These are phyloP conservation scores for Epinotia brunnichana DNA, from an alignment of 2,888 invertebrate genomes.

Conservation along the genomic window DNA sequence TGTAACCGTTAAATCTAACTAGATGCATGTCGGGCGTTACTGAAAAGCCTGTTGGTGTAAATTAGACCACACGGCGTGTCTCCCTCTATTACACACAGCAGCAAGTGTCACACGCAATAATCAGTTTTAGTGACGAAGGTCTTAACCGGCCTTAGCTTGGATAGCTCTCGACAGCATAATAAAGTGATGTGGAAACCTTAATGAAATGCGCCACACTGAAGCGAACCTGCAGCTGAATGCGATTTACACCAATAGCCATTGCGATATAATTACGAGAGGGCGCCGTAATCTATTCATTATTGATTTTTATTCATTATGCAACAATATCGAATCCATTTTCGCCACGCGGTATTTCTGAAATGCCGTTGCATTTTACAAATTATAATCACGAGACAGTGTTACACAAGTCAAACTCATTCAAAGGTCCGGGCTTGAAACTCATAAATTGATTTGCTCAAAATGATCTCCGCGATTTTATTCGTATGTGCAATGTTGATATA, in stretches of 20 bases:
- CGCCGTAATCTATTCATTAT: slow-evolving; percentile 26
- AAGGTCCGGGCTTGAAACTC: too few relatives aligned
- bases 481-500: too few relatives aligned
- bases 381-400: background rate
- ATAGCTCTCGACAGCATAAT: slow-evolving; percentile 60
- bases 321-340: background rate
- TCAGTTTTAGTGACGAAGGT: background rate
- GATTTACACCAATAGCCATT: slow-evolving; percentile 55
- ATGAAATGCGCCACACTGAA: slow-evolving; percentile 67
- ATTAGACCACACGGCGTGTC: background rate
- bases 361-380: background rate
- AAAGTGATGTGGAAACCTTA: slow-evolving; percentile 58
- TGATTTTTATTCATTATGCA: slow-evolving; percentile 37
- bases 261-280: slow-evolving; percentile 47
- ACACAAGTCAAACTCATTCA: background rate
- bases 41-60: background rate
- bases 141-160: too few relatives aligned
- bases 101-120: background rate
- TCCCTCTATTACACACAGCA: background rate
- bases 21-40: too few relatives aligned
- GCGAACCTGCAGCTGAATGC: slow-evolving; percentile 59
- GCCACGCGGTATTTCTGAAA: slow-evolving; percentile 1
- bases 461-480: too few relatives aligned
- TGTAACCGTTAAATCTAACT: too few relatives aligned
- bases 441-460: too few relatives aligned